These are phyloP conservation scores for Crocodylus rhombifer DNA, from an alignment of 2,797 vertebrate species.

Conservation along the genomic window DNA sequence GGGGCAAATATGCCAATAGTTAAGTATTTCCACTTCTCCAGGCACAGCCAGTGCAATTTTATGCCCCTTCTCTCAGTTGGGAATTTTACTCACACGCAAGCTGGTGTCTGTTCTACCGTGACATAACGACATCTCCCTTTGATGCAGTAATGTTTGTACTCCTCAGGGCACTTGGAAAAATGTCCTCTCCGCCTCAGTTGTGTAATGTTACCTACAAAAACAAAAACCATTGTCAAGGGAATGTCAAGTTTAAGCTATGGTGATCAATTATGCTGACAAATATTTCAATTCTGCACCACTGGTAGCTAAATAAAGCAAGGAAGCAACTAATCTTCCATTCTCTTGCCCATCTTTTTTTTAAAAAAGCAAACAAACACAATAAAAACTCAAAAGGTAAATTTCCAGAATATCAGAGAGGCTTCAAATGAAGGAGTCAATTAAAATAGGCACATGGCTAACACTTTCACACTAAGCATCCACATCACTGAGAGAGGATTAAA, in stretches of 20 bases:
- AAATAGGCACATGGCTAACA: neutral
- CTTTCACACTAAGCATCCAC: neutral
- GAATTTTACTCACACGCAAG: constrained; percentile 84
- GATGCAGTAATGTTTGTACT: constrained; percentile 85
- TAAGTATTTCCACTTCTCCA: constrained; percentile 31
- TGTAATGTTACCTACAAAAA: constrained; percentile 60
- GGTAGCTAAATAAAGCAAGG: neutral
- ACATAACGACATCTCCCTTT: constrained; percentile 90
- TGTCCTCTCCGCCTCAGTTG: constrained; percentile 78
- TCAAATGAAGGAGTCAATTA: neutral
- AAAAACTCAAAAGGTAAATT: neutral
- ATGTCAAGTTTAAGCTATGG: neutral
- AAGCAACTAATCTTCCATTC: too few species aligned
- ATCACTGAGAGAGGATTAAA: neutral
- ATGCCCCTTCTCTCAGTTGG: neutral
- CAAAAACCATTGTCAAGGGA: neutral
- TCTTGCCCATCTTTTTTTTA: neutral
- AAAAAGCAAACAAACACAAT: neutral
- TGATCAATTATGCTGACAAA: neutral
- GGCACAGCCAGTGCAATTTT: neutral
- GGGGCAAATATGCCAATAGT: neutral
- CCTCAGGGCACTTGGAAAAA: constrained; percentile 87
- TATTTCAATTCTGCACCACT: neutral
- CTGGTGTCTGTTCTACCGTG: constrained; percentile 80
- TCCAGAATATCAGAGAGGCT: too few species aligned